These are phyloP conservation scores for Ennomos fuscantarius DNA, from an alignment of 2,888 invertebrate species.

Conservation along the genomic window DNA sequence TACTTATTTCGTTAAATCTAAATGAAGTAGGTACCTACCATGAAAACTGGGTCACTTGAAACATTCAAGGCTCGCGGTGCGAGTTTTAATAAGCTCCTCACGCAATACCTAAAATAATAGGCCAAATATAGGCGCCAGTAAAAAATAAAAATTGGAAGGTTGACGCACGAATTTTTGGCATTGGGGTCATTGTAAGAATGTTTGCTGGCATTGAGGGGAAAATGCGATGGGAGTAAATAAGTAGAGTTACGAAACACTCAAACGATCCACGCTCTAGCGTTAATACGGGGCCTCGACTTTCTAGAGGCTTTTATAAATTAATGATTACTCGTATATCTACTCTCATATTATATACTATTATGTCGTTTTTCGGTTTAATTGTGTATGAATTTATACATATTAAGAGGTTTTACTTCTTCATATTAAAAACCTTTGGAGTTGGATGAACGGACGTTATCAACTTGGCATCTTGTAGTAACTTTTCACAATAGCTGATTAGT, in stretches of 20 bases:
- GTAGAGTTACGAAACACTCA: conserved; percentile 6
- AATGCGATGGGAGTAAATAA: conserved; percentile 10
- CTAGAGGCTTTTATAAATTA: no score
- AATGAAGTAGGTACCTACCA: conserved; percentile 21
- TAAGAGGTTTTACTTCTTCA: no score
- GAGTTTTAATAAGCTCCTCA: conserved; percentile 24
- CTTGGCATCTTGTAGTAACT: no score
- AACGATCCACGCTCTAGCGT: conserved; percentile 4
- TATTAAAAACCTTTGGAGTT: no score
- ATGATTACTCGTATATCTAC: no score
- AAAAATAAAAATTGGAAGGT: conserved; percentile 41
- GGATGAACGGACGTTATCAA: no score
- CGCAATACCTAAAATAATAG: conserved; percentile 39
- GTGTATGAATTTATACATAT: no score
- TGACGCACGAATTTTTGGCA: conserved; percentile 53
- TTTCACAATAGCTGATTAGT: no score
- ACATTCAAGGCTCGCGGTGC: conserved; percentile 18
- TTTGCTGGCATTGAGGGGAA: conserved; percentile 4
- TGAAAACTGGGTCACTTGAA: conserved; percentile 27
- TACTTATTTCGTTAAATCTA: conserved; percentile 24
- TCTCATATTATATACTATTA: no score
- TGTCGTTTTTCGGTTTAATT: no score
- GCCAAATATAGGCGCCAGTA: conserved; percentile 38
- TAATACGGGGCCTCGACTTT: not conserved
- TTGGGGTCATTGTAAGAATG: conserved; percentile 41